Base-by-base conservation (phyloP, 2,888 invertebrate species). In the Mesochorus sp. region DNA sequence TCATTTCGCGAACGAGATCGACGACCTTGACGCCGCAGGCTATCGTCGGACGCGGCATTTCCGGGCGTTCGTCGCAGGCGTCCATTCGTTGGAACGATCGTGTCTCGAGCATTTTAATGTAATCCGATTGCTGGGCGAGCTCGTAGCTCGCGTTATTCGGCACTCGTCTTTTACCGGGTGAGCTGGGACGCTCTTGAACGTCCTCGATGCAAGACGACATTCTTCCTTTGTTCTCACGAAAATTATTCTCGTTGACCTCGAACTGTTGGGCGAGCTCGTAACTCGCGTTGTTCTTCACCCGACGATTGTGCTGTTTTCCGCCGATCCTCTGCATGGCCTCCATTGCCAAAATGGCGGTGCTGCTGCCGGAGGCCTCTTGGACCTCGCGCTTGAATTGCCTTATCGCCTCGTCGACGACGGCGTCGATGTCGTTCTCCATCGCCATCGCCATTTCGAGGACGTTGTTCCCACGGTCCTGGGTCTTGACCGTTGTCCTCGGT, bases 211-310 rank as follows among this genome's bases (percentile, higher is more conserved):
- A 81, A 51, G 70, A 59, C 3, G 72, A 72, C 80, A 59, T 71
- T 53, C 61, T 67, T n/a, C 57, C 66, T 12, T 26, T 44, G 1
- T 19, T 12, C 8, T 31, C 17, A 4, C 59, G 70, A 1, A 86
- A 80, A 37, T 67, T 81, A 19, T 39, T 82, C 57, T 88, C 89
- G 76, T 88, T 85, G 3, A 90, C 80, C 49, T 85, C 86, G 74
- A 77, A 86, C 53, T 90, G 89, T 57, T 91, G 90, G 0, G 91
- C 90, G 3, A 91, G 74, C 62, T 91, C 91, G 83, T 91, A 91
- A 51, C 91, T 91, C 0, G 91, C 90, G 76, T 89, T 90, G 64
- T 90, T 91, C 77, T 88, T 88, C 19, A 88, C 85, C n/a, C 81
- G 82, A 44, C 85, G 67, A 31, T 37, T 76, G 3, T 82, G 75